These are phyloP conservation scores for Nothura maculosa DNA, from an alignment of 2,797 vertebrate genomes.

Conservation along the genomic window DNA sequence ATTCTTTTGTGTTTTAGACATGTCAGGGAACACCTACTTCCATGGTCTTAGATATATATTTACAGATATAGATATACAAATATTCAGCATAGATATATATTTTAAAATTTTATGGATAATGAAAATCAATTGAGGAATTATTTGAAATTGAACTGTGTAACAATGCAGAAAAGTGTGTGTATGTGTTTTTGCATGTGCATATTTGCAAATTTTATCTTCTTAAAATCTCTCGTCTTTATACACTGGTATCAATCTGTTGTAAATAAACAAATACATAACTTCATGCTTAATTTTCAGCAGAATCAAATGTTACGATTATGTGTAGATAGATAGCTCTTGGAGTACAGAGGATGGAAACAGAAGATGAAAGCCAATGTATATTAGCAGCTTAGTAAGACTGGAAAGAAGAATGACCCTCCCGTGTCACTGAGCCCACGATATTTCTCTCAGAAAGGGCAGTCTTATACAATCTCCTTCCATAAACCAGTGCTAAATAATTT, in stretches of 20 bases:
- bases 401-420: neutral
- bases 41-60: neutral
- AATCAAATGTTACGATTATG: neutral
- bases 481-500: neutral
- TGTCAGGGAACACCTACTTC: neutral
- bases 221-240: neutral
- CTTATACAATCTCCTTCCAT: neutral
- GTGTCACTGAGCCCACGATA: neutral
- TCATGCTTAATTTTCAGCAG: neutral
- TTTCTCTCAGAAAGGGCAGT: neutral
- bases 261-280: neutral
- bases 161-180: neutral
- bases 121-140: neutral
- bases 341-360: neutral
- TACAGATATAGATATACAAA: too few relatives aligned
- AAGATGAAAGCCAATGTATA: neutral
- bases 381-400: neutral
- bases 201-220: neutral
- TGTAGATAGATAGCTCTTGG: neutral
- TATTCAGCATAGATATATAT: neutral
- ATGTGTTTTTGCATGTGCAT: neutral
- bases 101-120: neutral
- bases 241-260: neutral
- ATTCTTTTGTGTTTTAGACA: neutral
- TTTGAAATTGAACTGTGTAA: neutral